A percentile compares a stretch with the other conserved stretches of the same genome.
Evolutionary conservation across 2,797 vertebrate genomes (phyloP).

Genomic region (Aldrovandia affinis): DNA sequence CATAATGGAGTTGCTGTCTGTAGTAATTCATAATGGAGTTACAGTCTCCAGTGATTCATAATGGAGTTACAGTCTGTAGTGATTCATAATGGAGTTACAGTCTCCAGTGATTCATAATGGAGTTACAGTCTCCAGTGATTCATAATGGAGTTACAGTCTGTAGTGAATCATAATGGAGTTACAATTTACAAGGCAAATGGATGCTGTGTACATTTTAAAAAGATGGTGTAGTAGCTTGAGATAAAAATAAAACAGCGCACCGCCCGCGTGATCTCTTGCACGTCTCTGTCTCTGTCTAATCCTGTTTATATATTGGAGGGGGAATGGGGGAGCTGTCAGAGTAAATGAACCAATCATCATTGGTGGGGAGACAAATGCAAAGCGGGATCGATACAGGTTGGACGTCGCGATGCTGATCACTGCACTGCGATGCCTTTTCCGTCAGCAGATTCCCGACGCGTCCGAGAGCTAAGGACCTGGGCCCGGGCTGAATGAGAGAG

Average conservation of each 20-base stretch:
- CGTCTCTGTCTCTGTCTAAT: not conserved
- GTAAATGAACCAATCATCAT: conserved; percentile 17
- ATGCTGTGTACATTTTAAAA: not conserved
- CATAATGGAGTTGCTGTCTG: too few species aligned
- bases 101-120: too few species aligned
- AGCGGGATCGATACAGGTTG: conserved; percentile 12
- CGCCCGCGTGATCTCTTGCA: not conserved
- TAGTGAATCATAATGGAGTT: too few species aligned
- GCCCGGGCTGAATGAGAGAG: too few species aligned
- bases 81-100: too few species aligned
- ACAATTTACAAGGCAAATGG: not conserved
- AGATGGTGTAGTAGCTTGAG: not conserved
- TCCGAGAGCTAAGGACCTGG: not conserved
- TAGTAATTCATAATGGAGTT: too few species aligned
- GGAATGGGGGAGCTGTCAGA: not conserved
- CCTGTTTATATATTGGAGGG: not conserved
- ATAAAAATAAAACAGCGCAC: not conserved
- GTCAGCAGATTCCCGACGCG: not conserved
- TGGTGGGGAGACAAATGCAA: not conserved
- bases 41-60: too few species aligned
- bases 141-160: too few species aligned
- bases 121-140: too few species aligned
- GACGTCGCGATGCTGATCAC: not conserved
- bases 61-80: too few species aligned
- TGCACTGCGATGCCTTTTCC: not conserved